Base-by-base conservation (phyloP, 2,113 vertebrate genomes). In the Argyrosomus japonicus region DNA sequence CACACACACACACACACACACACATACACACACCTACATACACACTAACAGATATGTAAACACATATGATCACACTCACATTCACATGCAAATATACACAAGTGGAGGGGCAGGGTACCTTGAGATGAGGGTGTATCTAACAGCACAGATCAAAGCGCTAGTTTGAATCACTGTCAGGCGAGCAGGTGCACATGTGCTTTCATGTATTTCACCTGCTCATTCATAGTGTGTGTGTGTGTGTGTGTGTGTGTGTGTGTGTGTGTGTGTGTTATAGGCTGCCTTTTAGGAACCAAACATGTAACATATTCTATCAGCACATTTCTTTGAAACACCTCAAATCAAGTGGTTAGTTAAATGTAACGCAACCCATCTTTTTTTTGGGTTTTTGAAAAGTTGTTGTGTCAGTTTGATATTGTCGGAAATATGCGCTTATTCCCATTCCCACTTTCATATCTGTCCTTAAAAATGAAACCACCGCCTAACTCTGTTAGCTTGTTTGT, bases 111-210 rank as follows among this genome's bases (percentile, higher is more conserved):
- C 51, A 5, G 43, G 11, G 32, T 25, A 36, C 58, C 12, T 4
- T 21, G 50, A 23, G 63, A 68, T 58, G 54, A n/a, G 17, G 40
- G 75, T 53, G 67, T 17, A 32, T 12, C 25, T 12, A 51, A 43
- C 71, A 58, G 29, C 58, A 53, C 48, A 54, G 29, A 86, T 85
- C 75, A 88, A 89, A 85, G 84, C 36, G 25, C n/a, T 72, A 1
- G 48, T 63, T 53, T 48, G 58, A 60, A 13, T 48, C 43, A 23
- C 58, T 58, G 81, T 77, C 63, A 64, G 78, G 54, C 4, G 10
- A 63, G 11, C 87, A 90, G 86, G 77, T 89, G 83, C 23, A 68
- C 74, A 68, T 47, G 25, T 65, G 56, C 82, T 83, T 83, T 90
- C 70, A 86, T 81, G 65, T 74, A 9, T 5, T 62, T 57, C 68